Evolutionary conservation across 2,888 invertebrate species (phyloP), one percentile per base, ranked within the genome.

Genomic region (Amaurobius ferox): DNA sequence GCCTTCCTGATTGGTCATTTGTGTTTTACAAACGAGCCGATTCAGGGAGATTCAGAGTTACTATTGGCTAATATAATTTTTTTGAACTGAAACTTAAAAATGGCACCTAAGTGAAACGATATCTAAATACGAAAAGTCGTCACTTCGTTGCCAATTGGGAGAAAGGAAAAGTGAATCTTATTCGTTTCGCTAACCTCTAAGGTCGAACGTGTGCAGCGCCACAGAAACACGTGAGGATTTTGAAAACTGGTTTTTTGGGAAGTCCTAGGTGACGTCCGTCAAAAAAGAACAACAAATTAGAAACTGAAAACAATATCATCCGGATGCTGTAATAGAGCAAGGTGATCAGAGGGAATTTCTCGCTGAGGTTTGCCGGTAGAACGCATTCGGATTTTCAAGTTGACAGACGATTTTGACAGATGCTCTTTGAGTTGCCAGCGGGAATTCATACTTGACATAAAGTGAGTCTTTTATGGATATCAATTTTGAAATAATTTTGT

Each of bases 271-370:
- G 55, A 55, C 55, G 55, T 55, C 23, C 55, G 55, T 55, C 55
- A 35, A 55, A 55, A 55, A 55, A 55, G 55, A 55, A 55, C 55
- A 55, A 23, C 55, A 55, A 19, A 55, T 55, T 55, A 55, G 55
- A 55, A 23, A 55, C 55, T 55, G 55, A 23, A 55, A 55, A 55
- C 55, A 55, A 55, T 55, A 55, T 55, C 55, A 55, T 55, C 55
- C 55, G 55, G 55, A 55, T 55, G 55, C 19, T 19, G 55, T 55
- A 23, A 55, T 55, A 55, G 55, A 55, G 55, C 55, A 55, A 55
- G 55, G 55, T 55, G 55, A 55, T 55, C 55, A 55, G 3, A 55
- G 23, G 23, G 5, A 2, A 2, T 44, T 44, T 44, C 44, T n/a
- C 23, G 2, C 55, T 55, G 3, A 11, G 19, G 55, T 11, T 55